Percentiles rank a stretch among this genome's conserved stretches.
phyloP scores from a whole-genome alignment of 1,140 invertebrate genomes.

The Reticulitermes speratus region DNA sequence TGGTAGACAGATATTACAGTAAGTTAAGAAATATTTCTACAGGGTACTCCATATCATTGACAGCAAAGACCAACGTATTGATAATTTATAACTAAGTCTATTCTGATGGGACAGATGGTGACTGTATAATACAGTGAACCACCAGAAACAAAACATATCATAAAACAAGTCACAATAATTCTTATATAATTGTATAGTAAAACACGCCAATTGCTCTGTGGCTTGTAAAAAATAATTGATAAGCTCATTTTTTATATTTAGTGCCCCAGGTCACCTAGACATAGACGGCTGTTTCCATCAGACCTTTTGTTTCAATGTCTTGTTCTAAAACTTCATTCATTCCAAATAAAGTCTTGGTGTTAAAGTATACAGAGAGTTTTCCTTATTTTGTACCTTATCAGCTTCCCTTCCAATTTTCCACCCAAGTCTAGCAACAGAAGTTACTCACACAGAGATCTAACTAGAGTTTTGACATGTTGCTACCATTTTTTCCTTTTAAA shows the following conservation, averaged over 20 bases:
- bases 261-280: conserved; percentile 22
- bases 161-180: not conserved
- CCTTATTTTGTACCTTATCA: too few species aligned
- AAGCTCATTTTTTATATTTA: conserved; percentile 32
- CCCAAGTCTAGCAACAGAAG: too few species aligned
- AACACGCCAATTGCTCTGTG: too few species aligned
- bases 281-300: conserved; percentile 25
- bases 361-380: not conserved
- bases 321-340: conserved; percentile 29
- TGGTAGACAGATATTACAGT: not conserved
- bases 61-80: too few species aligned
- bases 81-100: too few species aligned
- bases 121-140: not conserved
- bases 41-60: conserved; percentile 3
- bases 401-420: too few species aligned
- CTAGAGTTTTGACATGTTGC: too few species aligned
- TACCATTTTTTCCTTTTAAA: too few species aligned
- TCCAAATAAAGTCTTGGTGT: conserved; percentile 35
- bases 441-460: too few species aligned
- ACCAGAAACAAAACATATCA: not conserved
- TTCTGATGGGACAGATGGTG: not conserved
- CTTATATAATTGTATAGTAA: not conserved
- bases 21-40: conserved; percentile 5
- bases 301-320: conserved; percentile 31
- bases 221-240: not conserved